Percentiles rank a stretch among this genome's conserved stretches.
Conservation (phyloP, 2,888 invertebrate genomes). For the Ophonus ardosiacus region DNA sequence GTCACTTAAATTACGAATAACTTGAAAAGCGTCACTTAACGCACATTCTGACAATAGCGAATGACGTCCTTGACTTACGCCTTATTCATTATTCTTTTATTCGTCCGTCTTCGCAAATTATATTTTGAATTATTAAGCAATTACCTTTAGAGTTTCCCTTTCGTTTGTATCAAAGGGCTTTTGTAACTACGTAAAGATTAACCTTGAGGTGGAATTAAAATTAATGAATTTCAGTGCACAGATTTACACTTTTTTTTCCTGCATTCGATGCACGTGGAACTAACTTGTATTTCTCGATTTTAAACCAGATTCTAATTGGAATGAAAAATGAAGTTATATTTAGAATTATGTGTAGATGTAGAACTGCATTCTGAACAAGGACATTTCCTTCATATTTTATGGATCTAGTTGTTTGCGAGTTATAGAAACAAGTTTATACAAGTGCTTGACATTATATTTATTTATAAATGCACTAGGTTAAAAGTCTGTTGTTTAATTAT, state of each 20-base stretch:
- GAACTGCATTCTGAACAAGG: conserved; percentile 22
- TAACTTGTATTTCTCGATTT: conserved; percentile 19
- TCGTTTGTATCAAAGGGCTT: conserved; percentile 23
- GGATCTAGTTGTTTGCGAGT: neutral
- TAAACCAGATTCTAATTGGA: conserved; percentile 27
- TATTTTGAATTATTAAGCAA: conserved; percentile 54
- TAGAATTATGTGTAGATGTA: neutral
- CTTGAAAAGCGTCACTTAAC: neutral
- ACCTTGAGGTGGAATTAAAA: neutral
- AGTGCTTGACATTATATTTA: neutral
- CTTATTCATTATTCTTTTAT: conserved; percentile 25
- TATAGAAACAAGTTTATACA: neutral
- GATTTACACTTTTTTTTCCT: neutral
- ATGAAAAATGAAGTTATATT: conserved; percentile 4
- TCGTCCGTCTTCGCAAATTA: conserved; percentile 16
- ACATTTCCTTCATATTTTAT: conserved; percentile 16
- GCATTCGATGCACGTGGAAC: neutral
- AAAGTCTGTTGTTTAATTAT: neutral
- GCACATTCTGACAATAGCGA: neutral
- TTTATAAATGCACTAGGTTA: neutral
- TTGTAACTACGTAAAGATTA: neutral
- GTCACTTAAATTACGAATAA: conserved; percentile 14
- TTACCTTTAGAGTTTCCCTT: conserved; percentile 13
- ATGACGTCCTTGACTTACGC: conserved; percentile 18
- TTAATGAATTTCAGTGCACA: neutral